A percentile compares a stretch with the other conserved stretches of the same genome.
Evolutionary conservation across 2,113 vertebrate species (phyloP).

Genomic region (Micronycteris hirsuta): DNA sequence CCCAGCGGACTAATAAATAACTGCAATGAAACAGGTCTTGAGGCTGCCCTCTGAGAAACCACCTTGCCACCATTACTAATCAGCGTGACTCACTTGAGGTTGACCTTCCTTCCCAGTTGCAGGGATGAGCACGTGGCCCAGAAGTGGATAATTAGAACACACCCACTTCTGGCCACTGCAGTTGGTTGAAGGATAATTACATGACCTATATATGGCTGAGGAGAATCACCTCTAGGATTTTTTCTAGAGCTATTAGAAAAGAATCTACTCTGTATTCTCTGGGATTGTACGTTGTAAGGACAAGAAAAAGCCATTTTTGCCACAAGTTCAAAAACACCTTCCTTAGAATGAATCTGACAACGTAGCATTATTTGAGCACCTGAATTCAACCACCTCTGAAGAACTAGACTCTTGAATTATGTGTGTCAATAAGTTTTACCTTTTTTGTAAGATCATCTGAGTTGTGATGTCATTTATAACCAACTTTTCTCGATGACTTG

Average conservation of each 20-base stretch:
- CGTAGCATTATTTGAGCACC: not conserved
- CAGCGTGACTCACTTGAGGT: not conserved
- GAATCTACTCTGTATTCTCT: not conserved
- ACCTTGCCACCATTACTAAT: not conserved
- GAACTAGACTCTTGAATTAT: not conserved
- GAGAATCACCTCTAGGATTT: not conserved
- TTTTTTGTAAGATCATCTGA: not conserved
- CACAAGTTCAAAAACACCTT: not conserved
- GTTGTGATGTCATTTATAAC: slow-evolving; percentile 15
- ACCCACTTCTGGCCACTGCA: not conserved
- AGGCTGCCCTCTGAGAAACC: not conserved
- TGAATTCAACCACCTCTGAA: not conserved
- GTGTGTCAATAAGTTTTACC: not conserved
- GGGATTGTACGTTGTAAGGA: not conserved
- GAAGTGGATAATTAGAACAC: not conserved
- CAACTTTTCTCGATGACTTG: slow-evolving; percentile 32
- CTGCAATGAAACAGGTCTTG: not conserved
- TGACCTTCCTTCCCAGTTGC: not conserved
- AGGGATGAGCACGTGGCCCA: not conserved
- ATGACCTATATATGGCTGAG: not conserved
- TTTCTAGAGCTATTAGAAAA: slow-evolving; percentile 22
- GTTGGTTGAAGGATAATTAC: not conserved
- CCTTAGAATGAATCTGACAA: not conserved
- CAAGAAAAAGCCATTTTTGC: not conserved
- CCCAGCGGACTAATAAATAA: not conserved